Evolutionary conservation across 2,888 invertebrate genomes (phyloP).

Genomic region (Argynnis bischoffii): DNA sequence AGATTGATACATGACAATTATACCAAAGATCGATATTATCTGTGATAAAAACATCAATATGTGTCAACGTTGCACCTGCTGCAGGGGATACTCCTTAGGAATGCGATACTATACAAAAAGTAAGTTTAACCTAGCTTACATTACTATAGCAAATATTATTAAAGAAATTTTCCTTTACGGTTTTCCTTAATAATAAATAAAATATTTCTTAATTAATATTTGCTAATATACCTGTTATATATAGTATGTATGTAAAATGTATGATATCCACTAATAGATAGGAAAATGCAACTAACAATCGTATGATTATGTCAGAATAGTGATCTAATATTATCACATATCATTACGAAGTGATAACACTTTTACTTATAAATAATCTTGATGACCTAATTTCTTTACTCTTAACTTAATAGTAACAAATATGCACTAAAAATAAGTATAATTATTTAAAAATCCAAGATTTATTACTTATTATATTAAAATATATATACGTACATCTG

Average conservation of each 20-base stretch:
- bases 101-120: constrained; percentile 53
- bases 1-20: constrained; percentile 38
- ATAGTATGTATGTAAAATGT: background rate
- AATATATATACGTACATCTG: background rate
- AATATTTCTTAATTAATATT: too few relatives aligned
- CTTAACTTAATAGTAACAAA: background rate
- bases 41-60: constrained; percentile 68
- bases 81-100: constrained; percentile 59
- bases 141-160: background rate
- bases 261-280: background rate
- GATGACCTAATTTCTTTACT: constrained; percentile 37
- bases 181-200: too few relatives aligned
- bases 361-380: constrained; percentile 27
- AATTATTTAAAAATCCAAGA: background rate
- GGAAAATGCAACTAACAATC: constrained; percentile 9
- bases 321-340: constrained; percentile 20
- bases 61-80: constrained; percentile 57
- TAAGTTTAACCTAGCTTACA: constrained; percentile 49
- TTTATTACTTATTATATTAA: background rate
- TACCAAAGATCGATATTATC: constrained; percentile 57
- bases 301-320: constrained; percentile 12
- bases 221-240: background rate
- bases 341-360: constrained; percentile 25
- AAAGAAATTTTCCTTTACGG: too few relatives aligned
- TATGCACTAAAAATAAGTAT: background rate